These are phyloP conservation scores for Pipistrellus pygmaeus DNA, from an alignment of 2,797 vertebrate genomes.

Conservation along the genomic window DNA sequence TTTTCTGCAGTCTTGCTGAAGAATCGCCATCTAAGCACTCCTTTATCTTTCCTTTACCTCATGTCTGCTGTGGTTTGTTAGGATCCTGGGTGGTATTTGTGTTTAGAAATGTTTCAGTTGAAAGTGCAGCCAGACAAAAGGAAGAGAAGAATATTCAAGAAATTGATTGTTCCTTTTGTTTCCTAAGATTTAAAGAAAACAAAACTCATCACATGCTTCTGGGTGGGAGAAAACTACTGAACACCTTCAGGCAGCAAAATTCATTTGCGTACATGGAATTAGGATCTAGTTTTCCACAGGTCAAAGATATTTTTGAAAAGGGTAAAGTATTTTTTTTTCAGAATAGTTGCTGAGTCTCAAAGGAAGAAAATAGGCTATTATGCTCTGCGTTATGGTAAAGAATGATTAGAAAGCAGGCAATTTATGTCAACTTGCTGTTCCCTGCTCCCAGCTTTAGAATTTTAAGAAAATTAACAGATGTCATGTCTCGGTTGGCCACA, in stretches of 20 bases:
- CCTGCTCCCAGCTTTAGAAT: not conserved
- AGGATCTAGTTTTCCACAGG: not conserved
- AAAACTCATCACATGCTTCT: not conserved
- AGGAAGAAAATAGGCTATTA: not conserved
- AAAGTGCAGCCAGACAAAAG: not conserved
- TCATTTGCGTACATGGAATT: not conserved
- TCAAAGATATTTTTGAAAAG: not conserved
- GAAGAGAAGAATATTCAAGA: not conserved
- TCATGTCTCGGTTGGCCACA: conserved; percentile 66
- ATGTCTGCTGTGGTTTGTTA: not conserved
- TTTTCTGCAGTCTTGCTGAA: not conserved
- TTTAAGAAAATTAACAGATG: not conserved
- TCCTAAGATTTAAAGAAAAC: not conserved
- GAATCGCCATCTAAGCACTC: not conserved
- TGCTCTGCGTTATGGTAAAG: not conserved
- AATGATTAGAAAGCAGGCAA: not conserved
- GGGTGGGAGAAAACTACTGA: too few species aligned
- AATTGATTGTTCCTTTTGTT: not conserved
- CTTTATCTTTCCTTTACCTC: not conserved
- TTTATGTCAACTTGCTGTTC: not conserved
- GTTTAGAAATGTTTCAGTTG: not conserved
- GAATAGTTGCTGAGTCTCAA: not conserved
- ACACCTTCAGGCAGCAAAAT: not conserved
- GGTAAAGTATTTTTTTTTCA: not conserved
- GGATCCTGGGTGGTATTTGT: not conserved